Percentiles rank a stretch among this genome's conserved stretches.
Conservation (phyloP, 2,888 invertebrate genomes). For the Andrena marginata region DNA sequence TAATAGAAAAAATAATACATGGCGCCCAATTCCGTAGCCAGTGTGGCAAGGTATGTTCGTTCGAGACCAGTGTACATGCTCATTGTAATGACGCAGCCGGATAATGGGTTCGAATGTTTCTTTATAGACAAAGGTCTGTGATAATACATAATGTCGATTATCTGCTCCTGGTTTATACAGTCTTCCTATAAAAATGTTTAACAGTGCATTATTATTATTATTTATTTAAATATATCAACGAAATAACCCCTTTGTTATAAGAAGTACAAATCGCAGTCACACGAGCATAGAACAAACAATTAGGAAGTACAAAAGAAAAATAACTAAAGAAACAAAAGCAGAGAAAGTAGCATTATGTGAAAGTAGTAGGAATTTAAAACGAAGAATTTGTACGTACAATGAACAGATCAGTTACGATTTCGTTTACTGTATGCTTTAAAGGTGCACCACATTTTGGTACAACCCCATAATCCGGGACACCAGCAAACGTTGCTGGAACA, state of each 20-base stretch:
- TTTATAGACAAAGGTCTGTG: conserved; percentile 89
- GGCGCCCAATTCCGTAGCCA: conserved; percentile 88
- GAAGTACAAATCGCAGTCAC: too few species aligned
- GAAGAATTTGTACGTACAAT: conserved; percentile 85
- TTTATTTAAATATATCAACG: too few species aligned
- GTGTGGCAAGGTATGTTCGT: conserved; percentile 89
- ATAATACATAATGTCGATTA: conserved; percentile 89
- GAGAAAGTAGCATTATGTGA: too few species aligned
- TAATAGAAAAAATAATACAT: conserved; percentile 44
- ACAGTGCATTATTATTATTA: neutral
- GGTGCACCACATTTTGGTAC: conserved; percentile 87
- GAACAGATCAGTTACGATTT: conserved; percentile 91
- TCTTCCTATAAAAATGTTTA: conserved; percentile 86
- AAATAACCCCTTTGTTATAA: too few species aligned
- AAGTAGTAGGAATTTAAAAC: neutral
- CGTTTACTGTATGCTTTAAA: conserved; percentile 86
- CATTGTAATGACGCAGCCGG: conserved; percentile 91
- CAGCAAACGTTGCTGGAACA: conserved; percentile 85
- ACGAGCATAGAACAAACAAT: too few species aligned
- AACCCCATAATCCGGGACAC: conserved; percentile 89
- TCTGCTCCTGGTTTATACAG: conserved; percentile 87
- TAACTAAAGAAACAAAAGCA: too few species aligned
- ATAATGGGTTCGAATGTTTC: conserved; percentile 86
- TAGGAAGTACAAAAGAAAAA: too few species aligned
- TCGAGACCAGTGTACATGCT: conserved; percentile 92